Evolutionary conservation across 2,113 vertebrate species (phyloP).

Genomic region (human): GRCh38 chr14:55805501-55806000

Average conservation of each 20-base stretch:
- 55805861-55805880: background rate
- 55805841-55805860: background rate
- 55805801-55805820: background rate
- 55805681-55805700: background rate
- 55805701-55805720: rapidly evolving
- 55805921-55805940: background rate
- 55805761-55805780: background rate
- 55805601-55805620: background rate
- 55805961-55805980: background rate
- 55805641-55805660: background rate
- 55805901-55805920: background rate
- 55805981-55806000: background rate
- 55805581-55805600: background rate
- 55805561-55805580: background rate
- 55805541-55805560: background rate
- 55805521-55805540: background rate
- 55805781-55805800: background rate
- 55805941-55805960: background rate
- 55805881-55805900: background rate
- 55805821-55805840: background rate
- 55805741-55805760: background rate
- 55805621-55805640: background rate
- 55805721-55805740: background rate
- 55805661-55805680: background rate
- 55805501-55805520: background rate